phyloP scores from a whole-genome alignment of 2,797 vertebrate genomes.

The Ciconia nigra region DNA sequence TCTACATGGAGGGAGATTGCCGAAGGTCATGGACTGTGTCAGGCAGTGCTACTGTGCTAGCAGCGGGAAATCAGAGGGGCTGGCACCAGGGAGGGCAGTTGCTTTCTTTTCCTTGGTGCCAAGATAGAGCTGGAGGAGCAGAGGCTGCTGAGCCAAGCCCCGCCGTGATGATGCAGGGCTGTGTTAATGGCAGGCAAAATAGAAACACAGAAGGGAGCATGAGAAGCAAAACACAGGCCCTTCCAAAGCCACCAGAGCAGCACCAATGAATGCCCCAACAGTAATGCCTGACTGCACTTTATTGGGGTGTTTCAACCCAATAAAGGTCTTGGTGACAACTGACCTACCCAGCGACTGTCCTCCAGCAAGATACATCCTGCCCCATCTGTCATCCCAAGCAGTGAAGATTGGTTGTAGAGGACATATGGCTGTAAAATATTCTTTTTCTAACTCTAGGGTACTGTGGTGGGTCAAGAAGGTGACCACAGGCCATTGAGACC shows the following conservation, averaged over 20 bases:
- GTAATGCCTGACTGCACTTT: neutral
- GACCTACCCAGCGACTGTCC: rapidly evolving
- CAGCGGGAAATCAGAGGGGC: rapidly evolving
- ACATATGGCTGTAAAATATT: neutral
- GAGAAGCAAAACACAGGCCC: neutral
- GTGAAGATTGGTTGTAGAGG: neutral
- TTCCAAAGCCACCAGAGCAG: neutral
- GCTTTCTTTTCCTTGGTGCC: neutral
- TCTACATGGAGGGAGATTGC: neutral
- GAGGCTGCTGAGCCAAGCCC: neutral
- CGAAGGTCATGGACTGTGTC: neutral
- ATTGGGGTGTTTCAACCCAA: rapidly evolving
- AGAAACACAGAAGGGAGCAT: neutral
- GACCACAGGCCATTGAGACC: neutral
- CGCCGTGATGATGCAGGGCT: neutral
- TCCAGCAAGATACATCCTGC: neutral
- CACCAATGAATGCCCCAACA: neutral
- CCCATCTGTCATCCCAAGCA: neutral
- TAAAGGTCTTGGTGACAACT: neutral
- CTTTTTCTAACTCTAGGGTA: neutral
- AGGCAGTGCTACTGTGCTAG: neutral
- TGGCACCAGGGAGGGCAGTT: neutral
- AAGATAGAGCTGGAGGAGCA: neutral
- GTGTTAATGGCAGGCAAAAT: neutral
- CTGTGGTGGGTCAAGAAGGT: neutral